phyloP scores from a whole-genome alignment of 2,797 vertebrate genomes.

The Sphaeramia orbicularis region DNA sequence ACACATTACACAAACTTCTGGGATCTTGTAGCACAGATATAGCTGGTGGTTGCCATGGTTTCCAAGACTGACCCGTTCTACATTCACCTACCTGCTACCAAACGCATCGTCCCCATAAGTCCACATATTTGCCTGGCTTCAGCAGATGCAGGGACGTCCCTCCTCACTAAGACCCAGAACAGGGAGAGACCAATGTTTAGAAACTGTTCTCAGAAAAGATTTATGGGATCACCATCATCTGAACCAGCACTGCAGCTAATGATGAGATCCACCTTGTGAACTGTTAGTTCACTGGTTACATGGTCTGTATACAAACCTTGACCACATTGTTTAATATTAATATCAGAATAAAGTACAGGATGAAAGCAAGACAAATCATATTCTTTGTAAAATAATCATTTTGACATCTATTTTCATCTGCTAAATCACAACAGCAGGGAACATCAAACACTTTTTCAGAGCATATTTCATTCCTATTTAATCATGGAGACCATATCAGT shows the following conservation, averaged over 20 bases:
- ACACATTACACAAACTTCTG: not conserved
- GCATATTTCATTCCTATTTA: too few species aligned
- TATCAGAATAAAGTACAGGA: too few species aligned
- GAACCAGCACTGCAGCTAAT: not conserved
- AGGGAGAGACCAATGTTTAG: not conserved
- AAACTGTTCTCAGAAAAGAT: not conserved
- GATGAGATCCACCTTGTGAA: too few species aligned
- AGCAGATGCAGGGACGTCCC: conserved; percentile 92
- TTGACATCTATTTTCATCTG: too few species aligned
- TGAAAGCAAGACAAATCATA: too few species aligned
- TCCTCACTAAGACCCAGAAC: conserved; percentile 85
- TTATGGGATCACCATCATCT: not conserved
- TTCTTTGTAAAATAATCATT: too few species aligned
- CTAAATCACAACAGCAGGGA: too few species aligned
- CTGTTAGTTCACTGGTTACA: not conserved
- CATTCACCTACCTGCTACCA: conserved; percentile 91
- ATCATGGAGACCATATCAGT: too few species aligned
- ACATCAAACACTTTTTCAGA: too few species aligned
- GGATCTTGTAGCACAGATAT: not conserved
- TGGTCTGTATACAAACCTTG: not conserved
- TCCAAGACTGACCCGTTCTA: not conserved
- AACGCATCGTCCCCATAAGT: conserved; percentile 92
- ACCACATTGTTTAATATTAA: not conserved
- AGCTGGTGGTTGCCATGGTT: not conserved
- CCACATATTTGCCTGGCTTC: conserved; percentile 92